Conservation (phyloP, 2,113 vertebrate genomes). For the Tragelaphus scriptus region DNA sequence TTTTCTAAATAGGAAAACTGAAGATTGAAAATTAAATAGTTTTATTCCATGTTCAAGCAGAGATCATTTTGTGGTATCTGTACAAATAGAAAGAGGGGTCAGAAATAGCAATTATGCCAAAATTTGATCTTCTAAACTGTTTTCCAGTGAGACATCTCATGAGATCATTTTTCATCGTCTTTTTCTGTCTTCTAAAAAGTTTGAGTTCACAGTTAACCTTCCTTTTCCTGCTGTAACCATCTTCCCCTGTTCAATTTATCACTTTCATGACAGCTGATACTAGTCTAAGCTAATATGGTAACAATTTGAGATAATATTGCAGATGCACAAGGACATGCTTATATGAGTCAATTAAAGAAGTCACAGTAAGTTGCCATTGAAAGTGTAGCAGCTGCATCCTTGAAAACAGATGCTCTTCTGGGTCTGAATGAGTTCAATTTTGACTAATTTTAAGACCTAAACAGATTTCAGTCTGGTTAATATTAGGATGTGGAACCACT, state of each 20-base stretch:
- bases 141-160: constrained; percentile 20
- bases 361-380: constrained; percentile 60
- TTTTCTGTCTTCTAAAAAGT: constrained; percentile 44
- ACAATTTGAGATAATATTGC: constrained; percentile 58
- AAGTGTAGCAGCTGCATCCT: constrained; percentile 70
- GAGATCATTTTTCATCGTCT: constrained; percentile 18
- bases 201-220: constrained; percentile 49
- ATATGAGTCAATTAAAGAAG: constrained; percentile 67
- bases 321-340: constrained; percentile 62
- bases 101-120: constrained; percentile 18
- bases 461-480: constrained; percentile 68
- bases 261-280: constrained; percentile 55
- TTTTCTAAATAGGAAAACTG: constrained; percentile 43
- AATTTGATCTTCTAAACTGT: constrained; percentile 38
- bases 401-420: constrained; percentile 74
- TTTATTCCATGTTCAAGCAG: not conserved
- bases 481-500: constrained; percentile 60
- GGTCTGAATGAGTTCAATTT: constrained; percentile 69
- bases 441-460: constrained; percentile 73
- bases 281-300: constrained; percentile 47
- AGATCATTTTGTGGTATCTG: not conserved
- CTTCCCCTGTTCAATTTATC: constrained; percentile 51
- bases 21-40: constrained; percentile 15
- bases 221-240: constrained; percentile 35
- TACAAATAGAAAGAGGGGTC: constrained; percentile 9